Base-by-base conservation (phyloP, 2,888 invertebrate genomes). In the Allygus modestus region DNA sequence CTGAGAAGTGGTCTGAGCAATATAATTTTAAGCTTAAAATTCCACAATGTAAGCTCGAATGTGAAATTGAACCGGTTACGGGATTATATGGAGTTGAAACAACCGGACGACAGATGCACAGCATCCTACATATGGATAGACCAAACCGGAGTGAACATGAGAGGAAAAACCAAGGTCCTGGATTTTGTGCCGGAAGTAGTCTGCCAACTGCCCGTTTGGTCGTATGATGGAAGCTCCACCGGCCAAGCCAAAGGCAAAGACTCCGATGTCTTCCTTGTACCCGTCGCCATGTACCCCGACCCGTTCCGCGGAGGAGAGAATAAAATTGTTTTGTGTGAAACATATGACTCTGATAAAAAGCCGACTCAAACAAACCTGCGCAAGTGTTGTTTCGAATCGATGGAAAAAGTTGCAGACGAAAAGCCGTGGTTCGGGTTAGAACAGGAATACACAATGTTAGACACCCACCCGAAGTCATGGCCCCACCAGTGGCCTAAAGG, bases 121-220 rank as follows among this genome's bases (percentile, higher is more conserved):
- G 94, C 93, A 20, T 93, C 92, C 81, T 96, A 96, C 89, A 91
- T 96, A 0, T 96, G 96, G 96, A 93, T 96, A 85, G 96, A 96
- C 88, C 96, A 96, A 2, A 93, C 93, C 0, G 95, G 95, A 0
- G 94, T 95, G 88, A 91, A 94, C 88, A 87, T 96, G 15, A 92
- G 96, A 26, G 92, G 93, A 54, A 96, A 96, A 89, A 94, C 95
- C 79, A 92, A 94, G 86, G 94, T 95, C 0, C 90, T 96, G 37
- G 93, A 94, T 88, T 94, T 93, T 88, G 90, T 93, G 2, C 95
- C 96, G 1, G 92, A 92, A 87, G 88, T 90, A 12, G 90, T 92
- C 73, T 89, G 91, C 91, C 94, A 95, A 88, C 90, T 95, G 58
- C 96, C 96, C 0, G 92, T 94, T 79, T 96, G 96, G 96, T 94